These are phyloP conservation scores for Malurus melanocephalus DNA, from an alignment of 2,113 vertebrate genomes.

Conservation along the genomic window DNA sequence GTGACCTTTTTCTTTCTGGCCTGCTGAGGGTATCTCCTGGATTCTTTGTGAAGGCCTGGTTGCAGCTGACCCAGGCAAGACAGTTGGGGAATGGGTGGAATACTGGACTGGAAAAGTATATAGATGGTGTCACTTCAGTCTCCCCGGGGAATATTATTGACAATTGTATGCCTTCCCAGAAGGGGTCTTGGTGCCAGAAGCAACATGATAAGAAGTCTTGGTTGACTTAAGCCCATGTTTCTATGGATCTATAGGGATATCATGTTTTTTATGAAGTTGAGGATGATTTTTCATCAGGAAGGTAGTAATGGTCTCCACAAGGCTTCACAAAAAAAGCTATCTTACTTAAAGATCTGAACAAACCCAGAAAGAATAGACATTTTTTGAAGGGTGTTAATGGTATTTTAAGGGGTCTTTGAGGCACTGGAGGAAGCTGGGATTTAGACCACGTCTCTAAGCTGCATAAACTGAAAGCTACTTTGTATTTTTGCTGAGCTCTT, in stretches of 20 bases:
- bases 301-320: background rate
- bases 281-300: background rate
- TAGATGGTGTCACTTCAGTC: background rate
- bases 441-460: background rate
- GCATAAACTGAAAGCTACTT: background rate
- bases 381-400: background rate
- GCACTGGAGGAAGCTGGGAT: background rate
- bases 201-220: background rate
- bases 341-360: background rate
- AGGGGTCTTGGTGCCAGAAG: background rate
- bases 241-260: background rate
- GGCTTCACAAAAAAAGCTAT: background rate
- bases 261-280: background rate
- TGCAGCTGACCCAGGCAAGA: background rate
- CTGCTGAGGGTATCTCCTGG: background rate
- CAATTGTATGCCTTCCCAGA: rapidly evolving
- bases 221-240: background rate
- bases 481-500: background rate
- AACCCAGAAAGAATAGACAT: background rate
- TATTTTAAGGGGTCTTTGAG: background rate
- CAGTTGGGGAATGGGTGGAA: background rate
- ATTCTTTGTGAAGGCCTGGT: background rate
- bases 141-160: background rate
- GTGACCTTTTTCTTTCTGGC: background rate
- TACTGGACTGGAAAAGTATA: background rate